Conservation (phyloP, 2,797 vertebrate species). For the Bucorvus abyssinicus region DNA sequence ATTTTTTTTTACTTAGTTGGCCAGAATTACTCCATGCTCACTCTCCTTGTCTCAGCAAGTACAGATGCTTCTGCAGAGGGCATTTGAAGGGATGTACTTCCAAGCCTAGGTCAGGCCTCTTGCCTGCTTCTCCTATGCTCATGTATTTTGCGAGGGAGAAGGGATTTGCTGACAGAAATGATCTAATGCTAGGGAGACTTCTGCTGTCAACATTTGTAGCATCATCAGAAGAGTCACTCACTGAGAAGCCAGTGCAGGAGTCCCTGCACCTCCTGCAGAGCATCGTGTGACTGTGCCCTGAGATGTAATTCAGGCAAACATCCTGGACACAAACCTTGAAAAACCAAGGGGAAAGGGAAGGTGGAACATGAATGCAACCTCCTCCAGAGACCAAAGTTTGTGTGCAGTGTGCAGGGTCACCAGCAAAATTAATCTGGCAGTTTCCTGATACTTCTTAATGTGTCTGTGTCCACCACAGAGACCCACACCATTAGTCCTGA, state of each 20-base stretch:
- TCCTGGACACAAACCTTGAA: not conserved
- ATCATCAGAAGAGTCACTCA: not conserved
- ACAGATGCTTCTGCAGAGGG: not conserved
- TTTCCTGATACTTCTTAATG: not conserved
- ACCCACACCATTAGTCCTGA: not conserved
- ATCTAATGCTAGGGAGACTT: not conserved
- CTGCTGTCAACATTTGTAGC: not conserved
- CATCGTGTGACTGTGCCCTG: accelerated
- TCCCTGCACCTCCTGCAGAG: not conserved
- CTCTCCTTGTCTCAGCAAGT: not conserved
- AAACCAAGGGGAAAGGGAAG: not conserved
- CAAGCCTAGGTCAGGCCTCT: not conserved
- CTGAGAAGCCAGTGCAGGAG: not conserved
- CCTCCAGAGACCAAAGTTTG: accelerated
- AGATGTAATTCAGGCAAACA: not conserved
- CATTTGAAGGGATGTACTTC: not conserved
- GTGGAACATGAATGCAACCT: not conserved
- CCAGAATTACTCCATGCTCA: not conserved
- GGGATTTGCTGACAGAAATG: not conserved
- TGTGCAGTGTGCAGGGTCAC: not conserved
- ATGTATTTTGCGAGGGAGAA: not conserved
- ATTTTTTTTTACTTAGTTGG: not conserved
- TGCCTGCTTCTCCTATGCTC: not conserved
- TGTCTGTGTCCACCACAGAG: not conserved
- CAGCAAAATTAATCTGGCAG: not conserved